Percentiles rank a stretch among this genome's conserved stretches.
These are phyloP conservation scores for Tretioscincus oriximinensis DNA, from an alignment of 2,113 vertebrate genomes.

Conservation along the genomic window DNA sequence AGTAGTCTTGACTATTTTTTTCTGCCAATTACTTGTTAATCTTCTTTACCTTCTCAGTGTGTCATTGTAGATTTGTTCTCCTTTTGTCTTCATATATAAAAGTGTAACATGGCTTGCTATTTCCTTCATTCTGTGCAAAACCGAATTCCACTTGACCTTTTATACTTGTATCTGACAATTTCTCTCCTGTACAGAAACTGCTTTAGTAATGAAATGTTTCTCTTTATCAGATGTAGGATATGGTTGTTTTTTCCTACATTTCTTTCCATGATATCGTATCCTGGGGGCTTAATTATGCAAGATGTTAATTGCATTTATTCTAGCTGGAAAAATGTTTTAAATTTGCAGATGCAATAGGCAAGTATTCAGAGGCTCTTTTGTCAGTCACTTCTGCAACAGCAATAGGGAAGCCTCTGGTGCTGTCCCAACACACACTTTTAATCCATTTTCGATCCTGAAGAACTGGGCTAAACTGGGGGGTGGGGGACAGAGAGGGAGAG, in stretches of 20 bases:
- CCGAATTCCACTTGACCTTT: slow-evolving; percentile 6
- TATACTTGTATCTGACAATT: not conserved
- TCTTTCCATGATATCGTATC: not conserved
- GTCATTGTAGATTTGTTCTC: not conserved
- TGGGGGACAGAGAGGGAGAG: too few relatives aligned
- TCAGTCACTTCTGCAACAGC: too few relatives aligned
- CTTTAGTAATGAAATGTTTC: not conserved
- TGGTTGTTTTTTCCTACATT: not conserved
- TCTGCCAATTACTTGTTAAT: slow-evolving; percentile 9
- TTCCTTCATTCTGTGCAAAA: slow-evolving; percentile 10
- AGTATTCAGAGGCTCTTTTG: too few relatives aligned
- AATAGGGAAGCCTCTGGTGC: too few relatives aligned
- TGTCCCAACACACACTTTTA: too few relatives aligned
- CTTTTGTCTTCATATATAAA: slow-evolving; percentile 3
- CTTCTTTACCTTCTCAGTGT: slow-evolving; percentile 1
- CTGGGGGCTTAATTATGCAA: not conserved
- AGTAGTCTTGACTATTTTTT: not conserved
- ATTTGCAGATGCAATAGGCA: not conserved
- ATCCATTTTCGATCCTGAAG: too few relatives aligned
- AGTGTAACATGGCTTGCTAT: not conserved
- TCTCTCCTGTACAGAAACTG: not conserved
- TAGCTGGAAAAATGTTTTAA: not conserved
- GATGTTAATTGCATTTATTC: not conserved
- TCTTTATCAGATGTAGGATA: not conserved
- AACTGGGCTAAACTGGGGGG: too few relatives aligned